Base-by-base conservation (phyloP, 2,797 vertebrate species). In the Nannoperca obscura region DNA sequence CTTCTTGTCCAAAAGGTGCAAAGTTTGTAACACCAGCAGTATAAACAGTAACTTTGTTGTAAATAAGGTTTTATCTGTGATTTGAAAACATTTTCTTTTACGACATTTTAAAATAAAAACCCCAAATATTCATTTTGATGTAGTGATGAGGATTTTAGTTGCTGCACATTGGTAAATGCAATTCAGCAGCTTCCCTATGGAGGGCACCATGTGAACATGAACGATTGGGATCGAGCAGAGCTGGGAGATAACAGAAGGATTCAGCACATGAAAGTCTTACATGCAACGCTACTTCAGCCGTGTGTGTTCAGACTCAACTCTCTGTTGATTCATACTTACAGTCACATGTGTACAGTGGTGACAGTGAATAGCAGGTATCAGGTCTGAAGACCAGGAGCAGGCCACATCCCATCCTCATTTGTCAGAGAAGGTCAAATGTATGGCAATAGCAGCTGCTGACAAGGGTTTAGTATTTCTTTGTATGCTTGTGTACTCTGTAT, bases 141-240 rank as follows among this genome's bases (percentile, higher is more conserved):
- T 2, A 5, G 5, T 49, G 42, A 40, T 62, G 40, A 22, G 20
- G 17, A 22, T 30, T 68, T 67, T 6, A 24, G 17, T 20, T 64
- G 53, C 58, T 57, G 34, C 17, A 57, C 32, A 15, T 5, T 52
- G 4, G 30, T 22, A 60, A 15, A 13, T 71, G 84, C 76, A 91
- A 30, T 93, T 65, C 83, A 46, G 27, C 42, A 46, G 58, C 55
- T 53, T 22, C 49, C 86, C 91, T 82, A 83, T 68, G 42, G 92
- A 86, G 84, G 92, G 92, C 89, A 87, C 88, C 84, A 53, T 80
- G 63, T 83, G 84, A 86, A 84, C 87, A 89, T 88, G 87, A 57
- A 80, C 76, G 34, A 54, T 38, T 27, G 57, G 32, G 34, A 52
- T 20, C 78, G 46, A 8, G 42, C 30, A 58, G 58, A 69, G 55